phyloP scores from a whole-genome alignment of 35 echinoderm and acorn worm genomes.

The Ophiothrix spiculata region DNA sequence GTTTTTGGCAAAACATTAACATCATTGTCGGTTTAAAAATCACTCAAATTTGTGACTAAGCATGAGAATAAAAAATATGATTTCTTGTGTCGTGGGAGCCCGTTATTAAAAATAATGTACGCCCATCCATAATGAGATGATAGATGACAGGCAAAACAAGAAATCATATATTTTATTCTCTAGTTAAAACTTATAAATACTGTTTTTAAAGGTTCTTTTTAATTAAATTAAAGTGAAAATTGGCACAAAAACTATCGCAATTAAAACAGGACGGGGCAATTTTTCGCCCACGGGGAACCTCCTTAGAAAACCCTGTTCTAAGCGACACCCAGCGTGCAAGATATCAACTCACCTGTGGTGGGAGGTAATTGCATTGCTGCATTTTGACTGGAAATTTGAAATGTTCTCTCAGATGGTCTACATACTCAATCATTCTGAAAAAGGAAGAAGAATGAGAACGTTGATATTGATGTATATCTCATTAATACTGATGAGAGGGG shows the following conservation, averaged over 20 bases:
- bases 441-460: neutral
- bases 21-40: too few species aligned
- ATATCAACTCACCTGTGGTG: conserved; percentile 66
- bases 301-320: neutral
- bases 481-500: neutral
- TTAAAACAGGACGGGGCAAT: neutral
- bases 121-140: too few species aligned
- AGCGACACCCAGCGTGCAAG: neutral
- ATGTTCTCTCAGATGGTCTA: conserved; percentile 92
- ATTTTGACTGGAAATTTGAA: conserved; percentile 85
- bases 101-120: too few species aligned
- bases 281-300: neutral
- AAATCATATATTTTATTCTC: too few species aligned
- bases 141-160: too few species aligned
- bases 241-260: neutral
- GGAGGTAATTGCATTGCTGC: conserved; percentile 73
- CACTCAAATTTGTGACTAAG: too few species aligned
- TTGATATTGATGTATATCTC: neutral
- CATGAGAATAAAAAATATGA: too few species aligned
- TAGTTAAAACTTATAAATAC: too few species aligned
- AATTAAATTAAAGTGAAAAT: neutral
- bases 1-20: too few species aligned
- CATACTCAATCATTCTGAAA: conserved; percentile 86
- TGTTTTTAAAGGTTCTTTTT: neutral
- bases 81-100: too few species aligned